These are phyloP conservation scores for Lagopus muta DNA, from an alignment of 2,113 vertebrate genomes.

Conservation along the genomic window DNA sequence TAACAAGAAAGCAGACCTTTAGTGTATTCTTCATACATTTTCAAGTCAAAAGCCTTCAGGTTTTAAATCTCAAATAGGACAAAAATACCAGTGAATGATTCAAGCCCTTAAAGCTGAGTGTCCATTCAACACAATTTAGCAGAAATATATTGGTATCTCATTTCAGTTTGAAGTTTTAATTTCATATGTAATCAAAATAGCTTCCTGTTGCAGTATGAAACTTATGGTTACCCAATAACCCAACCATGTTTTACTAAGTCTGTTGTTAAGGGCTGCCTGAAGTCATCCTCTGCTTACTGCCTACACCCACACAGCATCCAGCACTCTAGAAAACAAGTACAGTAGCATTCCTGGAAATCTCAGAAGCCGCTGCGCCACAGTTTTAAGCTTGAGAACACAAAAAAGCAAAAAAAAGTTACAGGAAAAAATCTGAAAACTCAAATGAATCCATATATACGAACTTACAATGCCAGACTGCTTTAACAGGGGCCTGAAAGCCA, in stretches of 20 bases:
- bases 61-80: neutral
- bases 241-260: neutral
- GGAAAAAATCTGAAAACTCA: neutral
- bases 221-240: neutral
- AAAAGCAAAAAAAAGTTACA: neutral
- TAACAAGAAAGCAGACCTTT: neutral
- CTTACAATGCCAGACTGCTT: neutral
- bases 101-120: neutral
- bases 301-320: neutral
- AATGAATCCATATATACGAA: fast-evolving
- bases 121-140: neutral
- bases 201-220: neutral
- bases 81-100: neutral
- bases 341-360: neutral
- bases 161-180: neutral
- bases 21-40: neutral
- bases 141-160: neutral
- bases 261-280: neutral
- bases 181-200: neutral
- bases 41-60: neutral
- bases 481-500: neutral
- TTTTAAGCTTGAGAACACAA: neutral
- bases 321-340: neutral
- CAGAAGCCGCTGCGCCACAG: neutral
- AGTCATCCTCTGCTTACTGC: neutral